These are phyloP conservation scores for Zeuzera pyrina DNA, from an alignment of 2,888 invertebrate genomes.

Conservation along the genomic window DNA sequence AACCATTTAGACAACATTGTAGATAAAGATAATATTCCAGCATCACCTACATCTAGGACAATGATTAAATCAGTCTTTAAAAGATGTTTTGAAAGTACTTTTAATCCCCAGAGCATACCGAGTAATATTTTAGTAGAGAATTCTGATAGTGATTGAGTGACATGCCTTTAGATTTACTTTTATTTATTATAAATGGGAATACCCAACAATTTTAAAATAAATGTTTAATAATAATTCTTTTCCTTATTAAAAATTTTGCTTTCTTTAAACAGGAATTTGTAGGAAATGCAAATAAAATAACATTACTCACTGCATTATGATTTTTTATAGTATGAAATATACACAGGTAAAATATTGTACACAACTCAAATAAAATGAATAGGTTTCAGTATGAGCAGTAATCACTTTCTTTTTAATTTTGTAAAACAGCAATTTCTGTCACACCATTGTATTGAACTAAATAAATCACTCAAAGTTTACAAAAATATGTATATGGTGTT, in stretches of 20 bases:
- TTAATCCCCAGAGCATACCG: constrained; percentile 73
- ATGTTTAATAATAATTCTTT: too few relatives aligned
- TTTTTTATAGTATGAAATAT: constrained; percentile 71
- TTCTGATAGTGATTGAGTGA: constrained; percentile 75
- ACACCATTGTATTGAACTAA: too few relatives aligned
- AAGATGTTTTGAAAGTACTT: constrained; percentile 83
- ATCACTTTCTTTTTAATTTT: too few relatives aligned
- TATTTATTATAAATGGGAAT: too few relatives aligned
- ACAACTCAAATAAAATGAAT: constrained; percentile 59
- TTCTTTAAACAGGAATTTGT: not conserved
- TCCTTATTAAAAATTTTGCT: too few relatives aligned
- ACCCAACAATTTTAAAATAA: too few relatives aligned
- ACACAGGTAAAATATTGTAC: constrained; percentile 65
- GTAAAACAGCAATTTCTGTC: too few relatives aligned
- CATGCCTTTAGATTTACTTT: too few relatives aligned
- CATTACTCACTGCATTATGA: constrained; percentile 60
- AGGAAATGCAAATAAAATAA: constrained; percentile 30
- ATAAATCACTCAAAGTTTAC: too few relatives aligned
- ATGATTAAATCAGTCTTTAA: constrained; percentile 78
- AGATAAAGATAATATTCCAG: constrained; percentile 68
- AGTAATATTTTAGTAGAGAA: constrained; percentile 78
- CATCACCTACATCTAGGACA: constrained; percentile 74
- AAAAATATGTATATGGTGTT: too few relatives aligned
- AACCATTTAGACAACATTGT: constrained; percentile 23
- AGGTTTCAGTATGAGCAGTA: too few relatives aligned